These are phyloP conservation scores for Acrobasis suavella DNA, from an alignment of 2,888 invertebrate genomes.

Conservation along the genomic window DNA sequence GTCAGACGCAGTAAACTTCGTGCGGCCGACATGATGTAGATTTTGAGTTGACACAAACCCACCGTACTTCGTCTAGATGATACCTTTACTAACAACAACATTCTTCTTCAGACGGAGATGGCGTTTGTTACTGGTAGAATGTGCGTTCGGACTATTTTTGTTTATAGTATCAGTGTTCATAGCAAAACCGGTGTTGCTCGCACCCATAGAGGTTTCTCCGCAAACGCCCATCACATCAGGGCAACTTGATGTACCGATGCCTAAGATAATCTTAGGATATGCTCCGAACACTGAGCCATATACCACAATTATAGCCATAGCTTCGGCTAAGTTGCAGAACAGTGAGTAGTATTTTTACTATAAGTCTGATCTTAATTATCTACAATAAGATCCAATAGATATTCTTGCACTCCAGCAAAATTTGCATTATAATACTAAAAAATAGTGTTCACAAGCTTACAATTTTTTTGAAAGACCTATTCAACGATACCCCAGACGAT, in stretches of 20 bases:
- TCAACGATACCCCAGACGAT: too few relatives aligned
- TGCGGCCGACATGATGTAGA: too few relatives aligned
- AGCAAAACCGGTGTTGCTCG: conserved; percentile 66
- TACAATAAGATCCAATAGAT: too few relatives aligned
- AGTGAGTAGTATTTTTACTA: conserved; percentile 30
- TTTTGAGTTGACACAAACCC: too few relatives aligned
- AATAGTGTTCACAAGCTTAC: too few relatives aligned
- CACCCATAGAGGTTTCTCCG: conserved; percentile 54
- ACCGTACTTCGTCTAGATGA: too few relatives aligned
- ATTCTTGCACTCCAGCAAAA: too few relatives aligned
- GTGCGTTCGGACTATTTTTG: conserved; percentile 46
- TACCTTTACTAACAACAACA: background rate
- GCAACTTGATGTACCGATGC: conserved; percentile 45
- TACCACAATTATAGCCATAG: conserved; percentile 48
- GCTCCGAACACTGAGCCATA: conserved; percentile 51
- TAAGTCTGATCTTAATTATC: too few relatives aligned
- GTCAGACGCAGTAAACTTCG: too few relatives aligned
- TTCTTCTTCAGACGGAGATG: conserved; percentile 57
- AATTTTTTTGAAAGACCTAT: too few relatives aligned
- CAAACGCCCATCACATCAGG: conserved; percentile 43
- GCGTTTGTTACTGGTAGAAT: conserved; percentile 49
- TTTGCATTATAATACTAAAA: too few relatives aligned
- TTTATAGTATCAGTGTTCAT: conserved; percentile 50
- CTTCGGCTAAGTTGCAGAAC: conserved; percentile 42
- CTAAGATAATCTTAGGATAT: conserved; percentile 53